Percentiles rank a stretch among this genome's conserved stretches.
Conservation (phyloP, 2,113 vertebrate genomes). For the Ceyx margarethae region DNA sequence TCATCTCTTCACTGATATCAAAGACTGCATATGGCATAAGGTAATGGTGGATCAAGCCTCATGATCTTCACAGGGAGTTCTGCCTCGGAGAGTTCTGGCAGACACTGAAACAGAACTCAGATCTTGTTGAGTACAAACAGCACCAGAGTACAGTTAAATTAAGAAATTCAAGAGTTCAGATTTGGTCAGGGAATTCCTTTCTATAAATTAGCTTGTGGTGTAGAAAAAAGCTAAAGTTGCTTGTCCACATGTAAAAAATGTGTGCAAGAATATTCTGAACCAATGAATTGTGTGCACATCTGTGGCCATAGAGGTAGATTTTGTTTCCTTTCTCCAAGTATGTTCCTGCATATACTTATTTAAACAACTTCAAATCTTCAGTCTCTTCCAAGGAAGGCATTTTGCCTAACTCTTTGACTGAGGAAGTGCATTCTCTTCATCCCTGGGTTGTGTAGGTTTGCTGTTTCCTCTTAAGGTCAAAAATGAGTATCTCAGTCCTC, state of each 20-base stretch:
- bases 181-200: background rate
- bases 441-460: constrained; percentile 3
- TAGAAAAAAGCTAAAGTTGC: background rate
- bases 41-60: background rate
- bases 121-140: background rate
- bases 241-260: background rate
- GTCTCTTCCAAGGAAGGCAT: background rate
- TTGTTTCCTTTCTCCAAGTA: background rate
- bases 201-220: background rate
- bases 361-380: background rate
- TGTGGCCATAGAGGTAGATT: constrained; percentile 39
- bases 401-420: constrained; percentile 51
- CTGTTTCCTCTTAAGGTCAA: constrained; percentile 73
- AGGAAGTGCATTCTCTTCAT: constrained; percentile 49
- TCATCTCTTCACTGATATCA: background rate
- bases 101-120: background rate
- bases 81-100: background rate
- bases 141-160: background rate
- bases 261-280: background rate
- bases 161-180: background rate
- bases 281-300: background rate
- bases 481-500: constrained; percentile 86
- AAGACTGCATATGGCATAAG: background rate
- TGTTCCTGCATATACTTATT: background rate
- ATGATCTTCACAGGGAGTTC: background rate